A percentile compares a stretch with the other conserved stretches of the same genome.
phyloP scores from a whole-genome alignment of 2,888 invertebrate species.

The Tuberolachnus salignus region DNA sequence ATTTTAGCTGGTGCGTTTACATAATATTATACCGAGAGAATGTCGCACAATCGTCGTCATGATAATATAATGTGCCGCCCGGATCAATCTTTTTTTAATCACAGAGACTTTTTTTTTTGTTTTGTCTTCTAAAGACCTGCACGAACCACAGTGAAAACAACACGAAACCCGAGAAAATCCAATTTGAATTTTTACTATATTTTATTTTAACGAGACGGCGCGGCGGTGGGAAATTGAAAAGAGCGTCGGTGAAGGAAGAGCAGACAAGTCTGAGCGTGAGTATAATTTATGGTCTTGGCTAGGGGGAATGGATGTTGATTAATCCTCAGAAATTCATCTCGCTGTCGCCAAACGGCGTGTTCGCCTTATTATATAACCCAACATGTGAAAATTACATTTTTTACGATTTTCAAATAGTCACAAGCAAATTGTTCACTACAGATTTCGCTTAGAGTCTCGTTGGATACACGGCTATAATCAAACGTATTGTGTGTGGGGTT shows the following conservation, averaged over 20 bases:
- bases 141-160: not conserved
- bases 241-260: not conserved
- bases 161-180: not conserved
- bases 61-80: not conserved
- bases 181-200: constrained; percentile 15
- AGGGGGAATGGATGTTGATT: constrained; percentile 1
- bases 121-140: not conserved
- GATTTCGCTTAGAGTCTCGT: not conserved
- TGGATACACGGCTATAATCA: not conserved
- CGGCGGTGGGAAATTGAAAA: constrained; percentile 1
- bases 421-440: not conserved
- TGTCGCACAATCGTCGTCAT: not conserved
- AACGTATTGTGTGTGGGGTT: no score
- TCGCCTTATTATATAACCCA: not conserved
- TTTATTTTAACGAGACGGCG: not conserved
- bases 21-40: no score
- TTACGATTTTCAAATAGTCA: not conserved
- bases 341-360: not conserved
- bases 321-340: not conserved
- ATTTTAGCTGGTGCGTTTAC: no score
- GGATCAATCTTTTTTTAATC: not conserved
- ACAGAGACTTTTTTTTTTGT: not conserved
- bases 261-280: not conserved
- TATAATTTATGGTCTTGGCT: not conserved
- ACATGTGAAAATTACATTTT: not conserved